A percentile compares a stretch with the other conserved stretches of the same genome.
These are phyloP conservation scores for Euthynnus affinis DNA, from an alignment of 2,797 vertebrate genomes.

Conservation along the genomic window DNA sequence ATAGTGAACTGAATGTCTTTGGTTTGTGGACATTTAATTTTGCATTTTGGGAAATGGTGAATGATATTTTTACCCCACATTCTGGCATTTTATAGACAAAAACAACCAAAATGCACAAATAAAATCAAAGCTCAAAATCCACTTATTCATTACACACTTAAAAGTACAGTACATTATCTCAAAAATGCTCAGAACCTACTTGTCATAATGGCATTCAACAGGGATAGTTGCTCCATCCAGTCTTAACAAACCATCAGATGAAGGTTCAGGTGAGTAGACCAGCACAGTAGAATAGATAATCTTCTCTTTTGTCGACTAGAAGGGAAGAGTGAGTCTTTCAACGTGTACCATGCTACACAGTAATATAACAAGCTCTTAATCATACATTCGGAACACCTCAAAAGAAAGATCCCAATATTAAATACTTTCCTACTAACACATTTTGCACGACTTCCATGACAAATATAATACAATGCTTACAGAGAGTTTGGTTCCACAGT, in stretches of 20 bases:
- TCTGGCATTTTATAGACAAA: too few relatives aligned
- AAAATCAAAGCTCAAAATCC: background rate
- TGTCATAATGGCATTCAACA: conserved; percentile 81
- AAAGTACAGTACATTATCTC: accelerated
- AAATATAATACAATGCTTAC: conserved; percentile 56
- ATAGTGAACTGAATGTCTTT: too few relatives aligned
- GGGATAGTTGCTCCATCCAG: conserved; percentile 69
- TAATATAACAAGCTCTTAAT: background rate
- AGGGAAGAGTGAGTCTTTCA: background rate
- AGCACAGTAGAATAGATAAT: conserved; percentile 79
- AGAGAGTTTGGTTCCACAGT: conserved; percentile 77
- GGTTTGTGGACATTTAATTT: too few relatives aligned
- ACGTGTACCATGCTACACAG: background rate
- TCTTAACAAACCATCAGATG: conserved; percentile 70
- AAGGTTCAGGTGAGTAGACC: conserved; percentile 73
- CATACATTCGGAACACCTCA: too few relatives aligned
- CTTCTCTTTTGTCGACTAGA: conserved; percentile 72
- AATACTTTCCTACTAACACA: background rate
- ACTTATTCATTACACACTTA: background rate
- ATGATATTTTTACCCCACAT: too few relatives aligned
- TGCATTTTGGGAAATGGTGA: too few relatives aligned
- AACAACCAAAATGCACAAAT: too few relatives aligned
- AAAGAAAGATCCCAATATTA: too few relatives aligned
- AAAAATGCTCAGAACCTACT: conserved; percentile 50
- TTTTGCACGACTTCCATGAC: background rate